phyloP scores from a whole-genome alignment of 2,888 invertebrate species.

The Pyrocoelia pectoralis region DNA sequence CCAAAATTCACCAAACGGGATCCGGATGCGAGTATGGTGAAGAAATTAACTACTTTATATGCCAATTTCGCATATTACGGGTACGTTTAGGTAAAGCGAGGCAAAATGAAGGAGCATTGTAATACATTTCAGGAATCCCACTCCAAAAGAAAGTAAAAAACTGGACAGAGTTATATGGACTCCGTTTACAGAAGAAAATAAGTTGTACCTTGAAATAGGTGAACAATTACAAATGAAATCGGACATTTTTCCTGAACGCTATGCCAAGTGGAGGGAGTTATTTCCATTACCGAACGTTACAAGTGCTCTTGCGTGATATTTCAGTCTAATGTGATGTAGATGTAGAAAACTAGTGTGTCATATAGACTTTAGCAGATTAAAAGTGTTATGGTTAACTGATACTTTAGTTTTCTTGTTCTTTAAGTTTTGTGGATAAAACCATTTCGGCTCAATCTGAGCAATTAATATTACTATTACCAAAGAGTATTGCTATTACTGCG shows the following conservation, averaged over 20 bases:
- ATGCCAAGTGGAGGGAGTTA: not conserved
- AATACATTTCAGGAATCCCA: slow-evolving; percentile 59
- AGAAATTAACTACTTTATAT: slow-evolving; percentile 58
- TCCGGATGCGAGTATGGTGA: slow-evolving; percentile 55
- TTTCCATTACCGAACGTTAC: not conserved
- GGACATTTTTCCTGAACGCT: slow-evolving; percentile 3
- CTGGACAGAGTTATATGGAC: slow-evolving; percentile 1
- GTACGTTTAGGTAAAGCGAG: slow-evolving; percentile 39
- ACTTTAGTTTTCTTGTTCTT: too few species aligned
- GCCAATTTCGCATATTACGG: slow-evolving; percentile 58
- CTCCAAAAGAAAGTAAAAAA: slow-evolving; percentile 45
- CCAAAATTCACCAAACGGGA: slow-evolving; percentile 53
- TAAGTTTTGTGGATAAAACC: too few species aligned
- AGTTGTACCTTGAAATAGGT: slow-evolving; percentile 3
- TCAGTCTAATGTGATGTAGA: too few species aligned
- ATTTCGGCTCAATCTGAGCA: too few species aligned
- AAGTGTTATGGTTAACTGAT: too few species aligned
- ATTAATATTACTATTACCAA: too few species aligned
- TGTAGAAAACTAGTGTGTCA: too few species aligned
- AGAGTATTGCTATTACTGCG: too few species aligned
- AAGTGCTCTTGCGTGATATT: too few species aligned
- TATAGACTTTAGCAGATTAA: too few species aligned
- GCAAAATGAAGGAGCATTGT: too few species aligned
- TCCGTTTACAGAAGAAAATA: not conserved
- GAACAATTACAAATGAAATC: not conserved